phyloP scores from a whole-genome alignment of 1,140 invertebrate genomes.

The Hirudo medicinalis region DNA sequence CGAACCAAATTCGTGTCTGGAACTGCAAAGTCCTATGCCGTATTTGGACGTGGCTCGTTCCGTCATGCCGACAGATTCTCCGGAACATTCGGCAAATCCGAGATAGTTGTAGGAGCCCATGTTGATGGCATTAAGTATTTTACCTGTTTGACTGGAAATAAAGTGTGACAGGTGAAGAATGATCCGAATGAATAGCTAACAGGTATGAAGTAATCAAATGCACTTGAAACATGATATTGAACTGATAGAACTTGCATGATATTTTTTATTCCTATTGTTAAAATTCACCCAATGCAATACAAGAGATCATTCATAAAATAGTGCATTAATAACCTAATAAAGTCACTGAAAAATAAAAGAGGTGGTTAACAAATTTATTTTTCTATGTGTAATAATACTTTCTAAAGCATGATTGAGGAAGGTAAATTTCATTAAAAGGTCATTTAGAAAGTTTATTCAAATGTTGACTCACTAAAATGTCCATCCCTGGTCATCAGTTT shows the following conservation, averaged over 20 bases:
- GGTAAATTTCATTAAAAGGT: neutral
- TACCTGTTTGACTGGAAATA: slow-evolving; percentile 29
- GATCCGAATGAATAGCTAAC: neutral
- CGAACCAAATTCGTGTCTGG: slow-evolving; percentile 32
- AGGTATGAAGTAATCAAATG: neutral
- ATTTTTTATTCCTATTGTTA: neutral
- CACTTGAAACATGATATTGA: neutral
- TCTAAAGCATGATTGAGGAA: neutral
- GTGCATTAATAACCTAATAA: neutral
- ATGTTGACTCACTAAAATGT: slow-evolving; percentile 55
- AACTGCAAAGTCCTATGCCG: slow-evolving; percentile 33
- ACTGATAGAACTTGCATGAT: neutral
- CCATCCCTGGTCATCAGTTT: slow-evolving; percentile 71
- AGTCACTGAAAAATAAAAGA: neutral
- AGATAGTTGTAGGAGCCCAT: slow-evolving; percentile 43
- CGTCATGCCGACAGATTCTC: slow-evolving; percentile 30
- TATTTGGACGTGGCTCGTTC: slow-evolving; percentile 29
- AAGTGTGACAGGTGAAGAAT: neutral
- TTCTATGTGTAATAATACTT: neutral
- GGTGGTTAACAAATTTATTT: slow-evolving; percentile 1
- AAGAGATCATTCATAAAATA: no score
- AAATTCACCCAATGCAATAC: neutral
- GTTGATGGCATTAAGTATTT: slow-evolving; percentile 37
- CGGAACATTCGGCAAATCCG: slow-evolving; percentile 39
- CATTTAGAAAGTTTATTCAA: neutral